Evolutionary conservation across 2,113 vertebrate genomes (phyloP), one percentile per base, ranked within the genome.

Genomic region (Thryonomys swinderianus): DNA sequence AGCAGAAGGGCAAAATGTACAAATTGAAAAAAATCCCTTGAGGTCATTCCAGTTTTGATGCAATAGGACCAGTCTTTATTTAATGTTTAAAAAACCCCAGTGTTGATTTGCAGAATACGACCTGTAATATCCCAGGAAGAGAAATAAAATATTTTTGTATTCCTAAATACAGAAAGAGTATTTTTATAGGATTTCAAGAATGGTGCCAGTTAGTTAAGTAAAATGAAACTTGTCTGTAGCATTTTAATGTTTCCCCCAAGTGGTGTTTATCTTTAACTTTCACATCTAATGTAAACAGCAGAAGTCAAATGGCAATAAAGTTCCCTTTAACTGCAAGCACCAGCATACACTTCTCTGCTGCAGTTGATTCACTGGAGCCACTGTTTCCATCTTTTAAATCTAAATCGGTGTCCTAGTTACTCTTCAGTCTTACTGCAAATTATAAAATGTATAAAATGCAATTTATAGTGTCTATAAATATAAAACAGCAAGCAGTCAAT

Each of bases 251-350:
- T 94, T 97, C 91, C 91, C 93, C 79, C 87, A 89, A 93, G 79
- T 95, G n/a, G 67, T 91, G 57, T 96, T 91, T 88, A 85, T 95
- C 96, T 96, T 95, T 79, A 94, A 93, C 79, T 89, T 95, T 84
- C 64, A 83, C 83, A 93, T 97, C 73, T 90, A 97, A 96, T 81
- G 71, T 91, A 96, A 97, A 96, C 88, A 96, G 69, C 93, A 96
- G 83, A 93, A 97, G 83, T 96, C 93, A 91, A 91, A 97, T 18
- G 45, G 83, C 89, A 91, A 94, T 94, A 93, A 96, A 96, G 91
- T 67, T 80, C 32, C 25, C 67, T 89, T 71, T 86, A 96, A 93
- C 86, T 80, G 48, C 2, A 80, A 89, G 69, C 55, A 48, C 91
- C 73, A 79, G 82, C 81, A 93, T 71, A 83, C 51, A 73, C 40